Evolutionary conservation across 2,888 invertebrate genomes (phyloP).

Genomic region (Chloroclystis v-ata): DNA sequence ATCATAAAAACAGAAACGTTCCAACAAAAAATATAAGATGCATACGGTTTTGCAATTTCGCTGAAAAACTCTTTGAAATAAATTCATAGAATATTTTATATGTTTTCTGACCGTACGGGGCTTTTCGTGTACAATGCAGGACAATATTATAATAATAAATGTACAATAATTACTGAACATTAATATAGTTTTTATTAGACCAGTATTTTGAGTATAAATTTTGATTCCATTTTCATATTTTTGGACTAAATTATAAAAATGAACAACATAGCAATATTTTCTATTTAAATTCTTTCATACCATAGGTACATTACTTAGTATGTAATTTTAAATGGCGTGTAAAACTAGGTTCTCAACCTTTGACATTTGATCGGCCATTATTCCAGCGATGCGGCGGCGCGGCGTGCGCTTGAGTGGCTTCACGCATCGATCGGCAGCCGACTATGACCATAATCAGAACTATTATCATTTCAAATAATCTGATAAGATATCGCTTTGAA

Average conservation of each 20-base stretch:
- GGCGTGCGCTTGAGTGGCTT: conserved; percentile 22
- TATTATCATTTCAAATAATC: conserved; percentile 24
- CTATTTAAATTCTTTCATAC: too few species aligned
- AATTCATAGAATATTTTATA: conserved; percentile 76
- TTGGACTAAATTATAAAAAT: too few species aligned
- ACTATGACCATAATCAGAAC: conserved; percentile 21
- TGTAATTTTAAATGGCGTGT: conserved; percentile 11
- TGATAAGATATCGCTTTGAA: conserved; percentile 25
- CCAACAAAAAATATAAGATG: conserved; percentile 37
- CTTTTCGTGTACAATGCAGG: conserved; percentile 52
- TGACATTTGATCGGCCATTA: conserved; percentile 17
- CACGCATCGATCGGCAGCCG: conserved; percentile 22
- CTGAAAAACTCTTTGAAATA: conserved; percentile 67
- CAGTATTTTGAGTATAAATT: too few species aligned
- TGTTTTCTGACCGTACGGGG: conserved; percentile 74
- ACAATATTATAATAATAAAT: conserved; percentile 29
- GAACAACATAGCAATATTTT: too few species aligned
- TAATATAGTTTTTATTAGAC: too few species aligned
- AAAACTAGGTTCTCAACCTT: conserved; percentile 19
- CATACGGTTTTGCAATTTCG: conserved; percentile 51
- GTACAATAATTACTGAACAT: too few species aligned
- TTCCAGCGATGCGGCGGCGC: conserved; percentile 17
- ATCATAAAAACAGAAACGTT: conserved; percentile 18
- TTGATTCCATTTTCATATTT: too few species aligned
- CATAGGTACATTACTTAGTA: too few species aligned